These are phyloP conservation scores for Nymphicus hollandicus DNA, from an alignment of 2,113 vertebrate species.

Conservation along the genomic window DNA sequence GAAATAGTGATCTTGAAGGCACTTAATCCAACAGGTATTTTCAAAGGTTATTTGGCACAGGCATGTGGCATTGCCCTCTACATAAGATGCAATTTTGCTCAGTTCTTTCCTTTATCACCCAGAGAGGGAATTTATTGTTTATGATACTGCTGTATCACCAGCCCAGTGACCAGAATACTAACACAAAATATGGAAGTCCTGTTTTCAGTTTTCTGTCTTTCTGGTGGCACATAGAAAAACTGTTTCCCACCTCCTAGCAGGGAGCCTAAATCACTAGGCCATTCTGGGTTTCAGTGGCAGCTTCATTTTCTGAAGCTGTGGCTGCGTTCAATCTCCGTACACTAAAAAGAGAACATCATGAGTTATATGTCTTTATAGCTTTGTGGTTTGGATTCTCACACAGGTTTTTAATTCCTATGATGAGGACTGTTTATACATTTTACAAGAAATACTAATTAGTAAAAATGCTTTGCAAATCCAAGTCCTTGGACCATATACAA, in stretches of 20 bases:
- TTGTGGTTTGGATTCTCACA: conserved; percentile 63
- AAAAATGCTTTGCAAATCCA: conserved; percentile 38
- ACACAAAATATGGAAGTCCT: background rate
- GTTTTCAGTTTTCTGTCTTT: conserved; percentile 8
- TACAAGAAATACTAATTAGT: conserved; percentile 63
- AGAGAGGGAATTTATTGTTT: background rate
- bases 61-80: background rate
- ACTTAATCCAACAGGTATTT: background rate
- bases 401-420: conserved; percentile 53
- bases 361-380: conserved; percentile 44
- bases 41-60: background rate
- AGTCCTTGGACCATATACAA: conserved; percentile 23
- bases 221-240: background rate
- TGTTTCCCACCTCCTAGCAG: conserved; percentile 14
- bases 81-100: background rate
- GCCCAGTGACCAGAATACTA: background rate
- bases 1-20: background rate
- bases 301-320: conserved; percentile 17
- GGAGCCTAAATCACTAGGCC: conserved; percentile 11
- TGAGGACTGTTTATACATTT: conserved; percentile 50
- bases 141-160: background rate
- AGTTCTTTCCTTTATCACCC: background rate
- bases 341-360: conserved; percentile 40
- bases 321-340: background rate
- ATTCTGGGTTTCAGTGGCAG: conserved; percentile 7